Base-by-base conservation (phyloP, 2,113 vertebrate genomes). In the Mormyrus lacerda region DNA sequence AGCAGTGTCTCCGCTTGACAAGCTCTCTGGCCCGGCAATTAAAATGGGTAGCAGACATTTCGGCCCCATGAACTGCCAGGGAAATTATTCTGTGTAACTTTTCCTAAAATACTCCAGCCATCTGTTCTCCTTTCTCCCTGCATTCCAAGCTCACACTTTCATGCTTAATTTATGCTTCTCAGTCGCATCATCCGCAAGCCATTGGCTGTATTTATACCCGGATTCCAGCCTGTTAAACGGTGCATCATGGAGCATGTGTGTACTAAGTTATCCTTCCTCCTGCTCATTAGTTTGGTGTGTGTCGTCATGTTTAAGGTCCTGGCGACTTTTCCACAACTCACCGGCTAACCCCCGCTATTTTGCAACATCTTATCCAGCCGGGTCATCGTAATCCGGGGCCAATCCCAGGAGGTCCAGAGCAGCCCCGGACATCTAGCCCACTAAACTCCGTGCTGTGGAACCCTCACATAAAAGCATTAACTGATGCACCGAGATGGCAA, bases 151-250 rank as follows among this genome's bases (percentile, higher is more conserved):
- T 91, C 85, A 89, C 89, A 91, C 92, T 96, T 69, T 27, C 94
- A 95, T 94, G 93, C 95, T 95, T 95, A 93, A 95, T 95, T 93
- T 94, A 95, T 93, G 91, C 91, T 91, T 92, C 93, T 93, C 94
- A 93, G 94, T 94, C 91, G 93, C 93, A 92, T 93, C 92, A 91
- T 93, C 91, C 82, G 44, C 85, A 90, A 91, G 93, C 92, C 94
- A 93, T 93, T 86, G 88, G 15, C 87, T 85, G 69, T 42, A 88
- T 65, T 88, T 61, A 39, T 48, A 31, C 4, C 42, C 9, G 15
- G 88, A 51, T n/a, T 3, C 27, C 50, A 24, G 10, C 4, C 24
- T 44, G 73, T 39, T 51, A 87, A 85, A 13, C 83, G 6, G 44
- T 5, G 45, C n/a, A 48, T 50, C 21, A 10, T 2, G 6, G n/a